A percentile compares a stretch with the other conserved stretches of the same genome.
phyloP scores from a whole-genome alignment of 2,888 invertebrate genomes.

The Peribatodes rhomboidaria region DNA sequence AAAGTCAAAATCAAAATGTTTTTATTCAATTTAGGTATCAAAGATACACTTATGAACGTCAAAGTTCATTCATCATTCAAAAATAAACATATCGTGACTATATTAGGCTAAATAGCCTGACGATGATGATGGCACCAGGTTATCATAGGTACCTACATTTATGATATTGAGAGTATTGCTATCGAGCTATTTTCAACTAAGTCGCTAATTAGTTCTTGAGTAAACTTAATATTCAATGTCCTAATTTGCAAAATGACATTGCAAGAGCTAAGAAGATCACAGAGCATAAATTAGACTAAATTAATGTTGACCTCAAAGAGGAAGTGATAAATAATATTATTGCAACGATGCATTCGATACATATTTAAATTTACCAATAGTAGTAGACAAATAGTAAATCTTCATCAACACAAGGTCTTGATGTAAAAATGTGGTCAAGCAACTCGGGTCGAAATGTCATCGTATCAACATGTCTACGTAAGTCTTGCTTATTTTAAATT shows the following conservation, averaged over 20 bases:
- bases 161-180: too few species aligned
- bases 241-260: neutral
- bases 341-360: slow-evolving; percentile 29
- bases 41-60: too few species aligned
- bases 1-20: too few species aligned
- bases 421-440: slow-evolving; percentile 22
- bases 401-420: slow-evolving; percentile 24
- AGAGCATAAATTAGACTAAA: slow-evolving; percentile 13
- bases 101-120: too few species aligned
- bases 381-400: slow-evolving; percentile 5
- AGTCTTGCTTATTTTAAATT: neutral
- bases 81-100: too few species aligned
- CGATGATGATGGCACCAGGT: too few species aligned
- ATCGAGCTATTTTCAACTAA: too few species aligned
- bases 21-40: too few species aligned
- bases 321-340: slow-evolving; percentile 8
- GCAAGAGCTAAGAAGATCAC: slow-evolving; percentile 11
- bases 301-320: slow-evolving; percentile 28
- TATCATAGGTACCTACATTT: too few species aligned
- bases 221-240: neutral
- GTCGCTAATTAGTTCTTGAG: too few species aligned
- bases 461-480: neutral
- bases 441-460: slow-evolving; percentile 23
- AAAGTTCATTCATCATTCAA: too few species aligned
- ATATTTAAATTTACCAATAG: slow-evolving; percentile 10